Conservation (phyloP, 92 coral and sea anemone species). For the Paramuricea clavata region DNA sequence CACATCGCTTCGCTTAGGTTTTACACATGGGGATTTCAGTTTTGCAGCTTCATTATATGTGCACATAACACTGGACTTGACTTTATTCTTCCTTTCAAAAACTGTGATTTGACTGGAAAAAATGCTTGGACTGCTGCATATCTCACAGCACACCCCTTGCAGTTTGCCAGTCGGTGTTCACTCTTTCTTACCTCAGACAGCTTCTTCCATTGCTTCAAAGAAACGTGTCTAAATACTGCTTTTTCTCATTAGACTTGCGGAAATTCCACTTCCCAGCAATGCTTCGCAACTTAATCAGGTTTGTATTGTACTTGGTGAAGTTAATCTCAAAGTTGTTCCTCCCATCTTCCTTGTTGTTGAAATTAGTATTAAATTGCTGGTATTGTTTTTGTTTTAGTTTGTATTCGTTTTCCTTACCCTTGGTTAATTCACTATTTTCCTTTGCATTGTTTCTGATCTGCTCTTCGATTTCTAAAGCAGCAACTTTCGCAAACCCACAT, state of each 20-base stretch:
- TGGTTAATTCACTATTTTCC: constrained; percentile 10
- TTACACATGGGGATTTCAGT: not conserved
- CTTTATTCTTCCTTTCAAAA: constrained; percentile 62
- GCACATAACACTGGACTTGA: not conserved
- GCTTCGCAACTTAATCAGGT: constrained; percentile 55
- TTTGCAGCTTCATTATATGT: not conserved
- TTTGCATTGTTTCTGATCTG: not conserved
- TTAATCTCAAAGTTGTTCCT: constrained; percentile 45
- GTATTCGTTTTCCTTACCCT: constrained; percentile 38
- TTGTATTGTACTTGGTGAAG: constrained; percentile 48
- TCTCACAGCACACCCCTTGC: constrained; percentile 24
- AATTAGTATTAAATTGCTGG: constrained; percentile 32
- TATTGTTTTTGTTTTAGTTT: constrained; percentile 52
- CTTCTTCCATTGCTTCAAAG: constrained; percentile 3
- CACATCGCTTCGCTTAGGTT: constrained; percentile 44
- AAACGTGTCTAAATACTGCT: constrained; percentile 59
- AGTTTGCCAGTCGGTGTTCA: not conserved
- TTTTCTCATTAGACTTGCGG: constrained; percentile 61
- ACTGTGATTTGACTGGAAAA: constrained; percentile 53
- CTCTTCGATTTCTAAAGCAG: constrained; percentile 56
- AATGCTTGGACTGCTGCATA: constrained; percentile 41
- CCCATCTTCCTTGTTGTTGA: not conserved
- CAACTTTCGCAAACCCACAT: constrained; percentile 69
- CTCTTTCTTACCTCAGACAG: constrained; percentile 25
- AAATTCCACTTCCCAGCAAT: constrained; percentile 62